These are phyloP conservation scores for Cardiocondyla obscurior DNA, from an alignment of 1,140 invertebrate species.

Conservation along the genomic window DNA sequence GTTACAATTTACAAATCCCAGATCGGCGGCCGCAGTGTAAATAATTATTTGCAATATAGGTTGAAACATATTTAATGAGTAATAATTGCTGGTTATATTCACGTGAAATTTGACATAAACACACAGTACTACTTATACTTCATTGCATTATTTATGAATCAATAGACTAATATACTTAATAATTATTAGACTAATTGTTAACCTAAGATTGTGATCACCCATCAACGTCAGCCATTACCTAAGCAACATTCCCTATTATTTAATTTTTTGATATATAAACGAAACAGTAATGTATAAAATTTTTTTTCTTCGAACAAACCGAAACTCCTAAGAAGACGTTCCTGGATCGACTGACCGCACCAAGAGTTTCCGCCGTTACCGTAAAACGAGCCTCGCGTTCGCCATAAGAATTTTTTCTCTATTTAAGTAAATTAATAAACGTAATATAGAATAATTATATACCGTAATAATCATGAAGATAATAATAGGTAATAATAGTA, in stretches of 20 bases:
- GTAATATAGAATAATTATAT: constrained; percentile 79
- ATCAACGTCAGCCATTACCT: constrained; percentile 82
- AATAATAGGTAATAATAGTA: constrained; percentile 81
- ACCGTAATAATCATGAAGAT: constrained; percentile 74
- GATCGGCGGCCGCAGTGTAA: constrained; percentile 64
- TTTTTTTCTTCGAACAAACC: constrained; percentile 62
- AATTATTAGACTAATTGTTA: constrained; percentile 84
- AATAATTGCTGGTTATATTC: constrained; percentile 84
- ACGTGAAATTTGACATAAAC: constrained; percentile 84
- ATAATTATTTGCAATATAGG: constrained; percentile 81
- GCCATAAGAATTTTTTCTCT: constrained; percentile 53
- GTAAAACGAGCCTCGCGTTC: constrained; percentile 47
- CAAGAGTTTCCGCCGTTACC: constrained; percentile 73
- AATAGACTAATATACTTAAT: constrained; percentile 84
- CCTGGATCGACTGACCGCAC: constrained; percentile 78
- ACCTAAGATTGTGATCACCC: constrained; percentile 84
- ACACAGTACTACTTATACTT: constrained; percentile 84
- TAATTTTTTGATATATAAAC: constrained; percentile 71
- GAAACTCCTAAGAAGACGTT: constrained; percentile 66
- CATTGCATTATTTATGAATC: constrained; percentile 84
- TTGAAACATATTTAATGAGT: constrained; percentile 84
- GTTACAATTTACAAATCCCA: constrained; percentile 34
- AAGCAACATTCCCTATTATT: constrained; percentile 74
- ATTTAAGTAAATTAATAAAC: constrained; percentile 81
- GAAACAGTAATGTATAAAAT: constrained; percentile 76